Evolutionary conservation across 2,113 vertebrate genomes (phyloP), one percentile per base, ranked within the genome.

Genomic region (Deroptyus accipitrinus): DNA sequence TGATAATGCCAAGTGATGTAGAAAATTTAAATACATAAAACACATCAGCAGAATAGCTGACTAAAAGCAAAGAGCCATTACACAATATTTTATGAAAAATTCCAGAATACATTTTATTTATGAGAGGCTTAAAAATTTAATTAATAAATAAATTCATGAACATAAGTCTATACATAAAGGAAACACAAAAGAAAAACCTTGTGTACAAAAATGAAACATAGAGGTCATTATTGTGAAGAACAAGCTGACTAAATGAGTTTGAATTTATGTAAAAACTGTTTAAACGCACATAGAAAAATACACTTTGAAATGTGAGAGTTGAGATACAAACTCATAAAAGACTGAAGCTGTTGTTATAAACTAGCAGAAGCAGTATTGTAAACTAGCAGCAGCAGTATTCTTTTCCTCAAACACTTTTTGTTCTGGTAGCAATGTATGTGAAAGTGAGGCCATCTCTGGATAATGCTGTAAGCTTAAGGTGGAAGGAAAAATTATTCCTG

Each of bases 131-230:
- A 89, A 97, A 88, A 96, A 85, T 82, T 70, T 66, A 95, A 96
- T 97, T 91, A 96, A 96, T 97, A 96, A 92, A 92, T 92, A 96
- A 95, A 48, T 52, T 84, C 79, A 77, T 96, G 96, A 97, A 92
- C 33, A 91, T 96, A 57, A 85, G 69, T 95, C 78, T 94, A n/a
- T 86, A 93, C 84, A 46, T 95, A 94, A 92, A 92, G 83, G 81
- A 92, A 97, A 93, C 28, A 67, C 55, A 59, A 91, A 78, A 94
- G 37, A 79, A 11, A 75, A 93, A 81, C n/a, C 33, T 44, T 18
- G 2, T 85, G 39, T 75, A 66, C 94, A 86, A 83, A 81, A 89
- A 79, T 64, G 77, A 91, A 91, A 46, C 59, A 27, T 74, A 72
- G 81, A 66, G 6, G 5, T 33, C 15, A 17, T 91, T 82, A 49